These are phyloP conservation scores for Drosophila colorata DNA, from an alignment of 2,888 invertebrate species.

Conservation along the genomic window DNA sequence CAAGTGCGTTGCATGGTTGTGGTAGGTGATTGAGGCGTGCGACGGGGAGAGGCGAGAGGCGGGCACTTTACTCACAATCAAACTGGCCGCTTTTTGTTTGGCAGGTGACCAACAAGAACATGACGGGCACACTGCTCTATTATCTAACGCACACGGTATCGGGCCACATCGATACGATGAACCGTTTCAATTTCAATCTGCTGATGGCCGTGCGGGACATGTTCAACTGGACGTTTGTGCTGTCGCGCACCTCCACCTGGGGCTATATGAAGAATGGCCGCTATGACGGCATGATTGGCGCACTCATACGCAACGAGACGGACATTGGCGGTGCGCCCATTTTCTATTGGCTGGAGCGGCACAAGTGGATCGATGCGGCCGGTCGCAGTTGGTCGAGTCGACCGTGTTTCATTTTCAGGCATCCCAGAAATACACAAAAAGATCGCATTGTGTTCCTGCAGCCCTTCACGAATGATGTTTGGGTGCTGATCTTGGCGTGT, in stretches of 20 bases:
- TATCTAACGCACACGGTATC: slow-evolving; percentile 86
- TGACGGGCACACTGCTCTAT: slow-evolving; percentile 85
- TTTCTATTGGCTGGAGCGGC: slow-evolving; percentile 88
- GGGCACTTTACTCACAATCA: background rate
- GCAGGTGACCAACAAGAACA: slow-evolving; percentile 85
- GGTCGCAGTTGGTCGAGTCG: slow-evolving; percentile 84
- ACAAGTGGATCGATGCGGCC: slow-evolving; percentile 86
- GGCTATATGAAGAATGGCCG: slow-evolving; percentile 87
- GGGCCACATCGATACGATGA: slow-evolving; percentile 87
- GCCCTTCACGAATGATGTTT: slow-evolving; percentile 87
- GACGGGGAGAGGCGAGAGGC: no score
- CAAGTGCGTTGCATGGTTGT: slow-evolving; percentile 87
- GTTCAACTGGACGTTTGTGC: slow-evolving; percentile 87
- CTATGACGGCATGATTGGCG: slow-evolving; percentile 89
- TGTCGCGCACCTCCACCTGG: slow-evolving; percentile 87
- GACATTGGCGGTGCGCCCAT: slow-evolving; percentile 90
- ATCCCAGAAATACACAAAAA: slow-evolving; percentile 88
- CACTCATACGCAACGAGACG: slow-evolving; percentile 86
- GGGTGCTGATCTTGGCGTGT: slow-evolving; percentile 86
- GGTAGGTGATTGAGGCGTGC: slow-evolving; percentile 74
- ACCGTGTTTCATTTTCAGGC: slow-evolving; percentile 89
- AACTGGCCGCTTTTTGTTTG: slow-evolving; percentile 2
- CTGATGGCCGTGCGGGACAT: slow-evolving; percentile 88
- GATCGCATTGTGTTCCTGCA: slow-evolving; percentile 88
- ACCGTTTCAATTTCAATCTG: slow-evolving; percentile 88